Evolutionary conservation across 2,797 vertebrate species (phyloP).

Genomic region (Spinibarbus caldwelli): DNA sequence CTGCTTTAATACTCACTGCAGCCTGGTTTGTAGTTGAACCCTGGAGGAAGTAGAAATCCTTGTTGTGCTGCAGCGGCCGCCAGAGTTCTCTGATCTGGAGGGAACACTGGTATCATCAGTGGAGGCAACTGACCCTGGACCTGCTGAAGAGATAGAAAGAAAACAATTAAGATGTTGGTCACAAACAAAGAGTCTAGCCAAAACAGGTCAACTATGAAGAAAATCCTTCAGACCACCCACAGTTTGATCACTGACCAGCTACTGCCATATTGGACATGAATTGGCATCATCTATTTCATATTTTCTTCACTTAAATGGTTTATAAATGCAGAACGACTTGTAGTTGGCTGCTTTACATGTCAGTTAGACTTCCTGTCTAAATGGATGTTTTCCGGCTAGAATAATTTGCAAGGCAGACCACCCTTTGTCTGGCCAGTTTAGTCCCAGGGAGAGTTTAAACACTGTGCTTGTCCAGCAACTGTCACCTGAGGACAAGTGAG

Average conservation of each 20-base stretch:
- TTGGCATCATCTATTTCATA: neutral
- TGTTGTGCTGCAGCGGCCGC: slow-evolving; percentile 96
- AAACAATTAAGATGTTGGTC: slow-evolving; percentile 67
- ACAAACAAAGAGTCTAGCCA: neutral
- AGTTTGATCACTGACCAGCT: neutral
- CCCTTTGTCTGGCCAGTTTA: slow-evolving; percentile 14
- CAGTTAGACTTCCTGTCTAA: neutral
- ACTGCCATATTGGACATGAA: neutral
- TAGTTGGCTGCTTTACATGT: neutral
- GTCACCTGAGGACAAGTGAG: slow-evolving; percentile 44
- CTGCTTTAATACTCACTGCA: slow-evolving; percentile 88
- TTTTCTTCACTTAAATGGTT: neutral
- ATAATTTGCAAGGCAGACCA: neutral
- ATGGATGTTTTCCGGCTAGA: neutral
- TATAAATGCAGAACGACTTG: neutral
- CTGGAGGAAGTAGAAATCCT: slow-evolving; percentile 96
- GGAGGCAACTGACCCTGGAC: slow-evolving; percentile 98
- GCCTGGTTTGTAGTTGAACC: slow-evolving; percentile 98
- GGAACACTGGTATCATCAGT: slow-evolving; percentile 98
- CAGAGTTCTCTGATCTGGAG: slow-evolving; percentile 95
- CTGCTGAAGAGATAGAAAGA: slow-evolving; percentile 85
- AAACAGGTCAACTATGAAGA: neutral
- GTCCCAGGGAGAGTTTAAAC: neutral
- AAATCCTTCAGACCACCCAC: neutral
- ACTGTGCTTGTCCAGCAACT: slow-evolving; percentile 36